Evolutionary conservation across 2,113 vertebrate genomes (phyloP), one percentile per base, ranked within the genome.

Genomic region (Anoura caudifer): DNA sequence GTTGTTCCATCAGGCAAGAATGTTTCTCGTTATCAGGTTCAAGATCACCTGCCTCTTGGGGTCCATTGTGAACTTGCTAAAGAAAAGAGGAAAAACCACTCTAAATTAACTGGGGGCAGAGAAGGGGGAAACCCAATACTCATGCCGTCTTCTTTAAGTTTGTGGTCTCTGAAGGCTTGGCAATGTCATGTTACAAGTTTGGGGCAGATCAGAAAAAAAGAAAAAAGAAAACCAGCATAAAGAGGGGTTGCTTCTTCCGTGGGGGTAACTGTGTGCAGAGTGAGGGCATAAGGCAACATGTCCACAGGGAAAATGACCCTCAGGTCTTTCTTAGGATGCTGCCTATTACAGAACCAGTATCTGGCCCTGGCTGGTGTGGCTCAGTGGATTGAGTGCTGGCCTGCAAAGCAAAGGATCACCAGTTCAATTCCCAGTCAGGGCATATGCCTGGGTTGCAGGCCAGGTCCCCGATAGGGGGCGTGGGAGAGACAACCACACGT

Each of bases 31-130:
- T 38, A 77, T 88, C 61, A 56, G n/a, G 43, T 82, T 95, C 85
- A 83, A 56, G 63, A 47, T 92, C 94, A 77, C 59, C 52, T 92
- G 63, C 24, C 31, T 92, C 72, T 80, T 75, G 70, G 38, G 69
- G 54, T 61, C 28, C 61, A 0, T 26, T 26, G 63, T 45, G n/a
- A 89, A 4, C 38, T 95, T 63, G 31, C 22, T 65, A 50, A 92
- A 67, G 69, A 72, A 43, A 63, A 43, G 36, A 45, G 28, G 36
- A 26, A 3, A 83, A 17, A 3, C 22, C 38, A 26, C 3, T 33
- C 10, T 15, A 17, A 41, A n/a, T 43, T n/a, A 72, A 43, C 13
- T 7, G 22, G 14, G 17, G 5, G 1, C 11, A 4, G n/a, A 5
- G 38, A 31, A 14, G 0, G 12, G 63, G 80, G 20, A 88, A 41